Percentiles rank a stretch among this genome's conserved stretches.
Conservation (phyloP, 2,888 invertebrate species). For the Bhutanitis thaidina region DNA sequence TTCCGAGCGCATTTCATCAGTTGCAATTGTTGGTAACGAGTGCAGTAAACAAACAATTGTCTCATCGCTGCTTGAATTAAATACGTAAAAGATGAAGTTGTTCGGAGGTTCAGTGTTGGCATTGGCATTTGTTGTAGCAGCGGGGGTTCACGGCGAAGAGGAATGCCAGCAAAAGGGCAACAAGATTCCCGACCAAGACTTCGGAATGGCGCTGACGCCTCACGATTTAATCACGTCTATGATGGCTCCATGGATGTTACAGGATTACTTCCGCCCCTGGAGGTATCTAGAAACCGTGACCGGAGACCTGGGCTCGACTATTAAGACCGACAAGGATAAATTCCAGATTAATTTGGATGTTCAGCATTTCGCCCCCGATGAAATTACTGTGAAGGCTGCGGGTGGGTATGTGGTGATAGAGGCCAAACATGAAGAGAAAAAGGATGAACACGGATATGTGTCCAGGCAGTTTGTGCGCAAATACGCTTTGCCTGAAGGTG, state of each 20-base stretch:
- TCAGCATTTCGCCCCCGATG: slow-evolving; percentile 86
- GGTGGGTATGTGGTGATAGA: slow-evolving; percentile 84
- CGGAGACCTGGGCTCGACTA: slow-evolving; percentile 72
- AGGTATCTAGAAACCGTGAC: slow-evolving; percentile 54
- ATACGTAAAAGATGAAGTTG: slow-evolving; percentile 9
- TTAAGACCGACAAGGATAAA: slow-evolving; percentile 79
- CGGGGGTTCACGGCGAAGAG: slow-evolving; percentile 3
- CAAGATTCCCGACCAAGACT: slow-evolving; percentile 48
- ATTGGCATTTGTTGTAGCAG: background rate
- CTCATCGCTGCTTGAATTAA: background rate
- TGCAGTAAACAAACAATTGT: background rate
- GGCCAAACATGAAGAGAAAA: slow-evolving; percentile 88
- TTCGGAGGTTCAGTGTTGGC: background rate
- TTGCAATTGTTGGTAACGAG: background rate
- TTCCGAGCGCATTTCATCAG: background rate
- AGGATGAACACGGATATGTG: slow-evolving; percentile 85
- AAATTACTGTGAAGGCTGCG: slow-evolving; percentile 86
- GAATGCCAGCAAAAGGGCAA: slow-evolving; percentile 11
- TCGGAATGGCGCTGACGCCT: slow-evolving; percentile 54
- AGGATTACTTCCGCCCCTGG: slow-evolving; percentile 59
- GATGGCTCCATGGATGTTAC: slow-evolving; percentile 42
- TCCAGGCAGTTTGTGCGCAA: slow-evolving; percentile 86
- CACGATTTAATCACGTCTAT: slow-evolving; percentile 49
- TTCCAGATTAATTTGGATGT: slow-evolving; percentile 86
- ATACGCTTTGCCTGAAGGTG: slow-evolving; percentile 86